These are phyloP conservation scores for Corydoras sp. DNA, from an alignment of 2,113 vertebrate species.

Conservation along the genomic window DNA sequence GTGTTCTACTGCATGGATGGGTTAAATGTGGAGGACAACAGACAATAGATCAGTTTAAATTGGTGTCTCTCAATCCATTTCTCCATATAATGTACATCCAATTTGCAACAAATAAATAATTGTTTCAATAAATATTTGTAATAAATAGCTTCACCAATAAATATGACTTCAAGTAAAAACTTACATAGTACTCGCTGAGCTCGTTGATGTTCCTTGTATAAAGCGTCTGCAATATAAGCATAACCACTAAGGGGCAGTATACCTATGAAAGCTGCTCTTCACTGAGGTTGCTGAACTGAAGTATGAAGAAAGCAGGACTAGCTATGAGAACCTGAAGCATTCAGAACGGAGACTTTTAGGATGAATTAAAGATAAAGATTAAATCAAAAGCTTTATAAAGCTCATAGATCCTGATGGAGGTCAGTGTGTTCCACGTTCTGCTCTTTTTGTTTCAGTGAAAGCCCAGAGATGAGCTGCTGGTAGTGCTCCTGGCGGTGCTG, in stretches of 20 bases:
- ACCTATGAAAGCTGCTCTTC: neutral
- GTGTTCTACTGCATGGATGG: too few relatives aligned
- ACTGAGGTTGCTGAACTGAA: neutral
- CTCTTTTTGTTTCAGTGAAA: conserved; percentile 54
- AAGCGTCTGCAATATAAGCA: neutral
- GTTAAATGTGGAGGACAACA: too few relatives aligned
- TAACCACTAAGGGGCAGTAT: neutral
- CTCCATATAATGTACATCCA: too few relatives aligned
- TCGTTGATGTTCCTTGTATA: too few relatives aligned
- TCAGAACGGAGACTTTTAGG: too few relatives aligned
- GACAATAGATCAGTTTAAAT: too few relatives aligned
- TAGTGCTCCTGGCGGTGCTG: conserved; percentile 77
- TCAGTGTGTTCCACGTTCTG: conserved; percentile 52
- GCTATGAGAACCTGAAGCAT: neutral
- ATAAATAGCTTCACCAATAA: neutral
- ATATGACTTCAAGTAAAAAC: too few relatives aligned
- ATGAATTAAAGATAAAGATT: neutral
- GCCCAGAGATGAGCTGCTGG: conserved; percentile 81
- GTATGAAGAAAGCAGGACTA: neutral
- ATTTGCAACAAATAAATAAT: neutral
- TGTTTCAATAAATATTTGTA: neutral
- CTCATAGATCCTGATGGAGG: conserved; percentile 60
- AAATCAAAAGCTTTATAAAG: neutral
- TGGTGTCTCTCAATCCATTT: too few relatives aligned
- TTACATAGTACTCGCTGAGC: too few relatives aligned